These are phyloP conservation scores for Prunella fulvescens DNA, from an alignment of 2,113 vertebrate species.

Conservation along the genomic window DNA sequence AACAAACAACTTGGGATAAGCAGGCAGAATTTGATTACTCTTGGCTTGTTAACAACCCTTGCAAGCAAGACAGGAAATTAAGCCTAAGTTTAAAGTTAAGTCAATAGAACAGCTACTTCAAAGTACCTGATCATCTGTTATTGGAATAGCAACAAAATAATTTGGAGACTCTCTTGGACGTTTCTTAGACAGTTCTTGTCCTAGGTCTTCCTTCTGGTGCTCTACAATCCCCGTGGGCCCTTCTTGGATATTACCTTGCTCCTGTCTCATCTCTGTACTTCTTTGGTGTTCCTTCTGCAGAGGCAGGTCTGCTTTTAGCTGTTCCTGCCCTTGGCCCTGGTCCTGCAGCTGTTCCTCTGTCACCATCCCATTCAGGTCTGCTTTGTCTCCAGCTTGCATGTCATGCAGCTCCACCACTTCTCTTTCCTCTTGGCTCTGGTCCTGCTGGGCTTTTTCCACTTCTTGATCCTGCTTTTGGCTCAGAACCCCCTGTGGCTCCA, in stretches of 20 bases:
- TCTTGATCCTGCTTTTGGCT: background rate
- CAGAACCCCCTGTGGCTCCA: background rate
- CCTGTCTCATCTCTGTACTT: background rate
- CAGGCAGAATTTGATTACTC: background rate
- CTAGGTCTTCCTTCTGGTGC: background rate
- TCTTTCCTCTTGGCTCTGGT: background rate
- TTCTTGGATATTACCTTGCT: background rate
- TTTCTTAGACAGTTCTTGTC: background rate
- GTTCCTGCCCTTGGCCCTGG: background rate
- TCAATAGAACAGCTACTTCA: background rate
- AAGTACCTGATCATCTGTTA: constrained; percentile 61
- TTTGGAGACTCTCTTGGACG: background rate
- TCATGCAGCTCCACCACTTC: background rate
- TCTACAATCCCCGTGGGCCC: background rate
- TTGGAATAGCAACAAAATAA: constrained; percentile 61
- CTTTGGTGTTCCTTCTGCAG: background rate
- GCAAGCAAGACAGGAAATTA: background rate
- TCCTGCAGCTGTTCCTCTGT: background rate
- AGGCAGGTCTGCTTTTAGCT: background rate
- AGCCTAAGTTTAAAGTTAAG: background rate
- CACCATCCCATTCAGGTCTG: background rate
- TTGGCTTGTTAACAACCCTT: background rate
- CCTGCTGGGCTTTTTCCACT: background rate
- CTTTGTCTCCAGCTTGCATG: background rate
- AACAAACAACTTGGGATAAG: background rate